phyloP scores from a whole-genome alignment of 1,140 invertebrate species.

The Paraescarpia echinospica region DNA sequence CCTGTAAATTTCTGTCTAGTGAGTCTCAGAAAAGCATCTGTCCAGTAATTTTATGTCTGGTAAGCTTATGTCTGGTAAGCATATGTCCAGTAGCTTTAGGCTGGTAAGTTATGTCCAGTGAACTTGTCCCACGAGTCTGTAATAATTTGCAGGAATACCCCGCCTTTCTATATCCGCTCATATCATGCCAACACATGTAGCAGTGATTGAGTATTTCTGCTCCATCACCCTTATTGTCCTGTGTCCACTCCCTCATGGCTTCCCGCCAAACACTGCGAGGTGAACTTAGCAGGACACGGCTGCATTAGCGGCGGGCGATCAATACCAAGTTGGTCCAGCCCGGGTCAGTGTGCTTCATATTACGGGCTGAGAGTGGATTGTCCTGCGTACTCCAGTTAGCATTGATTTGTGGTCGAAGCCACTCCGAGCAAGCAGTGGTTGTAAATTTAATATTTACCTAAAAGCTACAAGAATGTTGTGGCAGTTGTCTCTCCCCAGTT shows the following conservation, averaged over 20 bases:
- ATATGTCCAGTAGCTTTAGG: not conserved
- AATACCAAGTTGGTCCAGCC: not conserved
- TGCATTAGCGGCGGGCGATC: not conserved
- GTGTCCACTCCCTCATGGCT: no score
- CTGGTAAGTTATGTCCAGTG: not conserved
- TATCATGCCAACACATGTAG: not conserved
- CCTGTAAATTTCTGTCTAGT: not conserved
- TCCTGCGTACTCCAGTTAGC: not conserved
- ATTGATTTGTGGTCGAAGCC: not conserved
- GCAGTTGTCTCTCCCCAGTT: not conserved
- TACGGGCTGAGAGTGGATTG: not conserved
- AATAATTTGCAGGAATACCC: not conserved
- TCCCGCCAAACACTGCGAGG: not conserved
- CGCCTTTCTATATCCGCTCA: not conserved
- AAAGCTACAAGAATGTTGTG: not conserved
- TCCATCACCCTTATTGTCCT: not conserved
- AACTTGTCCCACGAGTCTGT: not conserved
- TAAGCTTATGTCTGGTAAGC: not conserved
- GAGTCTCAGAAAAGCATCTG: not conserved
- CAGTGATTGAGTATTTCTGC: not conserved
- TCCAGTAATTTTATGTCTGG: not conserved
- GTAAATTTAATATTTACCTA: not conserved
- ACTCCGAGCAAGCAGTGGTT: not conserved
- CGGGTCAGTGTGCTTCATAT: not conserved
- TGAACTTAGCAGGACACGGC: not conserved